Evolutionary conservation across 2,888 invertebrate genomes (phyloP), one percentile per base, ranked within the genome.

Genomic region (Dryobotodes eremita): DNA sequence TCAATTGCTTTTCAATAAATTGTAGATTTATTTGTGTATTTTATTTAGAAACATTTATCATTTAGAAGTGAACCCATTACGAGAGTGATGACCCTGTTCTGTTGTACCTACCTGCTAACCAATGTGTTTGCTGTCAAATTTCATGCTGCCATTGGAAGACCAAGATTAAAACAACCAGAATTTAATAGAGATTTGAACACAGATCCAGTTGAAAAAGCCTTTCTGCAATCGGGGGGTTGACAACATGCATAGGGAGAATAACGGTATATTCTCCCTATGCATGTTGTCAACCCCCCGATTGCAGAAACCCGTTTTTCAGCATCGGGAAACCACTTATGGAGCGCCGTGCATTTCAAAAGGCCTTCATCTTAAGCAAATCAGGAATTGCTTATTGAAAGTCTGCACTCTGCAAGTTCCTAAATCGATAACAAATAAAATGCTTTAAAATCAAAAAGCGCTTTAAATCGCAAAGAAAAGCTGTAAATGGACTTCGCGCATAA

Each of bases 21-120:
- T 72, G 8, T 15, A 13, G 26, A 57, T 83, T 65, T 42, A 53
- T 74, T 77, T 57, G 11, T 65, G 48, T 53, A 74, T 75, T 74
- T 71, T 55, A 69, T 79, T 72, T 65, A 13, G 23, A 68, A 42
- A 68, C 50, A 69, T 79, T 75, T 64, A 48, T 75, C 59, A 17
- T 75, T 68, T 42, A 62, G 23, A 75, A 36, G 59, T 70, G 55
- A 80, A 65, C 65, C 53, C 11, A 36, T 48, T 23, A 36, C 6
- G 26, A 74, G 65, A 68, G n/a, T 70, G 53, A 65, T 50, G 48
- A 73, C n/a, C 31, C 17, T 31, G 15, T 42, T 68, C 15, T 23
- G 13, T 26, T 13, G 26, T 26, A 50, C n/a, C 2, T 2, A 36
- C n/a, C 17, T 42, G n/a, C 13, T 23, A 31, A 31, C 7, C 8